A percentile compares a stretch with the other conserved stretches of the same genome.
Conservation (phyloP, 2,797 vertebrate species). For the Acipenser transmontanus region DNA sequence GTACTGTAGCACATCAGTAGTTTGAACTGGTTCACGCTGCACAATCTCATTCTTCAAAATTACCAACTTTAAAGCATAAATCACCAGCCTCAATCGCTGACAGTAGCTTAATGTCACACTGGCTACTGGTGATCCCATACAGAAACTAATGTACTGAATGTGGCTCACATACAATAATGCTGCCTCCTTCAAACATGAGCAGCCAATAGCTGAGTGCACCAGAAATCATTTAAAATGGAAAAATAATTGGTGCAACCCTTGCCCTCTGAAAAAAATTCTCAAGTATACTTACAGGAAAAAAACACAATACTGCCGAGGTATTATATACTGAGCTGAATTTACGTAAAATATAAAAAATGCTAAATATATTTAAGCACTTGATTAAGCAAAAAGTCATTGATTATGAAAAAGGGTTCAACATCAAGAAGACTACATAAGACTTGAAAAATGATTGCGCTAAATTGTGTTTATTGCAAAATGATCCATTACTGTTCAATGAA, state of each 20-base stretch:
- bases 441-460: not conserved
- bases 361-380: too few species aligned
- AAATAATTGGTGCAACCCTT: not conserved
- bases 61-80: not conserved
- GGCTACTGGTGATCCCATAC: not conserved
- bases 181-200: not conserved
- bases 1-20: not conserved
- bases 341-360: too few species aligned
- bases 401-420: not conserved
- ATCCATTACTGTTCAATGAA: not conserved
- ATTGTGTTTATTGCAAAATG: not conserved
- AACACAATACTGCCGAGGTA: too few species aligned
- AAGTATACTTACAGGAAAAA: too few species aligned
- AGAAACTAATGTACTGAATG: not conserved
- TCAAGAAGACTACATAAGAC: not conserved
- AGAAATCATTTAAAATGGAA: not conserved
- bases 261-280: too few species aligned
- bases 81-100: too few species aligned
- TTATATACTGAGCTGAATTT: too few species aligned
- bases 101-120: not conserved
- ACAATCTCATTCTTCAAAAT: not conserved
- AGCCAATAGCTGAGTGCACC: not conserved
- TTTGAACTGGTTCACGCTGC: not conserved
- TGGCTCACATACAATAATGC: not conserved
- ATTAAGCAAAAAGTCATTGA: not conserved